A percentile compares a stretch with the other conserved stretches of the same genome.
Evolutionary conservation across 2,888 invertebrate species (phyloP).

Genomic region (Drosophila hawaiiensis): DNA sequence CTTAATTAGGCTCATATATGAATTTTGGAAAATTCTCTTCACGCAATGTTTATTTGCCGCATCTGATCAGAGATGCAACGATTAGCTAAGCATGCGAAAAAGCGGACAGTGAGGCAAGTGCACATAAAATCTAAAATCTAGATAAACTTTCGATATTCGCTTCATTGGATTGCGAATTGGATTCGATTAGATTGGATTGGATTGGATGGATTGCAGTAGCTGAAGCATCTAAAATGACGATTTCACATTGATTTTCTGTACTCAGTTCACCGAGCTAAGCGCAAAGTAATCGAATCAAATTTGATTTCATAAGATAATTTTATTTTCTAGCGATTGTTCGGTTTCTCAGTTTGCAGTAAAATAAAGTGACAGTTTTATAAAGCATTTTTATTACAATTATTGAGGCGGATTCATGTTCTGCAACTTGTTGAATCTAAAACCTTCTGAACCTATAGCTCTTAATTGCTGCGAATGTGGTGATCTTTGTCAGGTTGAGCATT

Average conservation of each 20-base stretch:
- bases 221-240: conserved; percentile 1
- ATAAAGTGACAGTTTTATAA: background rate
- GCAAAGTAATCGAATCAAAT: background rate
- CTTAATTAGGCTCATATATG: conserved; percentile 82
- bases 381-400: background rate
- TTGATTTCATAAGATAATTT: background rate
- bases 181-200: background rate
- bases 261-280: background rate
- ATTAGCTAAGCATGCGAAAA: conserved; percentile 33
- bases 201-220: background rate
- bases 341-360: background rate
- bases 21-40: conserved; percentile 57
- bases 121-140: conserved; percentile 20
- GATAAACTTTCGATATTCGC: conserved; percentile 9
- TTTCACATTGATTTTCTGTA: background rate
- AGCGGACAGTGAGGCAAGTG: conserved; percentile 38
- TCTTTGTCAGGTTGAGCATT: background rate
- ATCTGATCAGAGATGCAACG: conserved; percentile 22
- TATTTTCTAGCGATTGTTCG: background rate
- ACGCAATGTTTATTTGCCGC: conserved; percentile 34
- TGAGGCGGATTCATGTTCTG: background rate
- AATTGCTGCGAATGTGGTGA: background rate
- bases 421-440: background rate
- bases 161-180: conserved; percentile 44
- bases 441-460: background rate